Conservation (phyloP, 2,113 vertebrate genomes). For the Grammomys surdaster region DNA sequence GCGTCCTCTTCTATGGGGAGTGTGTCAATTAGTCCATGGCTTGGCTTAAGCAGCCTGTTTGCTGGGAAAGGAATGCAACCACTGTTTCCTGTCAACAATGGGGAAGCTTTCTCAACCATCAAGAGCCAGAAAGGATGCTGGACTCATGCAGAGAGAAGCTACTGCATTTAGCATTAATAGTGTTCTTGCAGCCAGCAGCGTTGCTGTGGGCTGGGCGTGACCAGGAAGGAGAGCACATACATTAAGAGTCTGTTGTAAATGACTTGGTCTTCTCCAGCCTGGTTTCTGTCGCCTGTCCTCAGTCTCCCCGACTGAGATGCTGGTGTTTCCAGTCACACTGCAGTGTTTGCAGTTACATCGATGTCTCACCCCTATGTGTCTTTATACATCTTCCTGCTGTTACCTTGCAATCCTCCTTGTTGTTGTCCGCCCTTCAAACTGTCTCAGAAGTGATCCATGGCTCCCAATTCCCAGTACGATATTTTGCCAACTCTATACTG, state of each 20-base stretch:
- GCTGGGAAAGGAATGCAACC: not conserved
- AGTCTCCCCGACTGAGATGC: not conserved
- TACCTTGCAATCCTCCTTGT: not conserved
- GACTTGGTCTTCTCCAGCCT: not conserved
- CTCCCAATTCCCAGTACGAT: not conserved
- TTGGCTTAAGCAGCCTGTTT: not conserved
- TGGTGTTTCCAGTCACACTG: not conserved
- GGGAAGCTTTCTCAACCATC: not conserved
- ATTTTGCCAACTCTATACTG: not conserved
- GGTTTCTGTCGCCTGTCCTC: not conserved
- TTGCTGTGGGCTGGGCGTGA: not conserved
- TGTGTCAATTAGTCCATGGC: not conserved
- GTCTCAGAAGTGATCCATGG: not conserved
- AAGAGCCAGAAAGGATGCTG: constrained; percentile 2
- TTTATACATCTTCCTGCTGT: not conserved
- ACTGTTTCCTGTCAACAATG: not conserved
- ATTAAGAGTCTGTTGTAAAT: not conserved
- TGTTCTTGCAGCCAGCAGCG: not conserved
- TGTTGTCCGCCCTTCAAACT: not conserved
- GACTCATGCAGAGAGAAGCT: not conserved
- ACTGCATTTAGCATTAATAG: not conserved
- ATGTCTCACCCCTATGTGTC: not conserved
- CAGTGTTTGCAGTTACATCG: not conserved
- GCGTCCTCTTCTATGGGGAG: not conserved
- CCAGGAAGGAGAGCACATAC: not conserved